Base-by-base conservation (phyloP, 2,888 invertebrate species). In the Phragmatobia fuliginosa region DNA sequence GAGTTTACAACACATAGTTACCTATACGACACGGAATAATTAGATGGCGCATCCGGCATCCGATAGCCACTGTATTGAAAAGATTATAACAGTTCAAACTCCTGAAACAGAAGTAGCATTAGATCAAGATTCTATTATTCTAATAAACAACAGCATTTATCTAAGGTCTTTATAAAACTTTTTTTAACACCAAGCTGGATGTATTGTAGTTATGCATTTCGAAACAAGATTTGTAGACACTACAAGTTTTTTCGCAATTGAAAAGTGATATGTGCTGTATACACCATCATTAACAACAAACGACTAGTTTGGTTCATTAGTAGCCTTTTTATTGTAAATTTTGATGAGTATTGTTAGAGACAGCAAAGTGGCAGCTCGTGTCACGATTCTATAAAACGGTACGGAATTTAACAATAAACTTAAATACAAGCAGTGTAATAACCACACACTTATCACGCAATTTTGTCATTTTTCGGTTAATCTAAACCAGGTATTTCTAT, bases 311-410 rank as follows among this genome's bases (percentile, higher is more conserved):
- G 80, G 81, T 74, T 81, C 75, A 79, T 83, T 82, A 83, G 75
- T 78, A 74, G 78, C 75, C 70, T 78, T 87, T 89, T 89, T 87
- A 87, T 88, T 87, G 81, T 87, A 81, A 83, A 83, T 66, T 58
- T 87, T 87, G 85, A 86, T 85, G 79, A 74, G 85, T 89, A 89
- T 90, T 90, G 87, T 90, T 90, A 88, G 87, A 90, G 88, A 87
- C 83, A 82, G 64, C 85, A 80, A 81, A 83, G 85, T 86, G 88
- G 87, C 88, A 85, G 86, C 81, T 85, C 87, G 86, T 83, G 87
- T 79, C 86, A 83, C 83, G 85, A 87, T 87, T 87, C 82, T 81
- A 72, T 79, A 82, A 87, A 86, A 87, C 83, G 82, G 82, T 81
- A 73, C 76, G 78, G 74, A 85, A 85, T 85, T 83, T 73, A 14